These are phyloP conservation scores for Vespertilio murinus DNA, from an alignment of 2,797 vertebrate species.

Conservation along the genomic window DNA sequence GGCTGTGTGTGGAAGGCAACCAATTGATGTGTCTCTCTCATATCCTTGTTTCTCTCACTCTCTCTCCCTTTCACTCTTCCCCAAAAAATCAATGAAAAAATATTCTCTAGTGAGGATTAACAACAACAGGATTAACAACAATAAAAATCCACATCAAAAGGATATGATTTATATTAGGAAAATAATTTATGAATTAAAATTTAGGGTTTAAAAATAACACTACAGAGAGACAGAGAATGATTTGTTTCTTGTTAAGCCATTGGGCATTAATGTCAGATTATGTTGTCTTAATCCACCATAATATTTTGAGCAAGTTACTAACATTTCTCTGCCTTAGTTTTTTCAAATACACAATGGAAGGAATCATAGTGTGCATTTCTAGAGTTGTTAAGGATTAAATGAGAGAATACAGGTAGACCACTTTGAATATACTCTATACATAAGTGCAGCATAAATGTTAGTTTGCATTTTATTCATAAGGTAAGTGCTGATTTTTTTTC, in stretches of 20 bases:
- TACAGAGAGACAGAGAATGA: background rate
- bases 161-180: constrained; percentile 28
- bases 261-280: background rate
- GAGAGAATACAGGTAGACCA: background rate
- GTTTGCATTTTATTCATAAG: background rate
- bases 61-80: too few species aligned
- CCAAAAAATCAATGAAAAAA: too few species aligned
- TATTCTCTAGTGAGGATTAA: too few species aligned
- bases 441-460: background rate
- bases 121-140: too few species aligned
- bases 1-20: too few species aligned
- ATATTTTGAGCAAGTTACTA: constrained; percentile 38
- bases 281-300: background rate
- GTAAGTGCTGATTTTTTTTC: background rate
- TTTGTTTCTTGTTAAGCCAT: background rate
- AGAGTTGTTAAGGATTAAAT: constrained; percentile 12
- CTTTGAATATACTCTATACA: background rate
- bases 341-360: background rate
- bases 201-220: background rate
- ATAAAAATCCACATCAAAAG: constrained; percentile 1
- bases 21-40: too few species aligned
- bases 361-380: background rate
- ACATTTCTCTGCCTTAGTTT: background rate
- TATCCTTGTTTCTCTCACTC: too few species aligned
- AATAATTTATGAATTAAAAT: constrained; percentile 28